Percentiles rank a stretch among this genome's conserved stretches.
Conservation (phyloP, 30 jellyfish, hydroid and myxozoan genomes). For the Aurelia aurita complex sp. Pacific region DNA sequence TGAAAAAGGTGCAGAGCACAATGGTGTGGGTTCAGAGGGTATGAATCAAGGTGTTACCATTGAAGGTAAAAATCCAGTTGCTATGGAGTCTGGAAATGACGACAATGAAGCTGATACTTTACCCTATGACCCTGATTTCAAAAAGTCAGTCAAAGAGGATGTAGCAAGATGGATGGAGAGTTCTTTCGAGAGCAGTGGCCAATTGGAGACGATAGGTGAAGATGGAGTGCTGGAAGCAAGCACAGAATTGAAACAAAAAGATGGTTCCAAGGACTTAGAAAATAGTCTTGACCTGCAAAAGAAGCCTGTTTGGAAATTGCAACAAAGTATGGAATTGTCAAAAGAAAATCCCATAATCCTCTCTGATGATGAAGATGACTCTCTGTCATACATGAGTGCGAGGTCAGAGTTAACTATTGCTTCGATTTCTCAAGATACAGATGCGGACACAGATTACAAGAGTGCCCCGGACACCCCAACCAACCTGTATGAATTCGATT, state of each 20-base stretch:
- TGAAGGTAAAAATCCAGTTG: not conserved
- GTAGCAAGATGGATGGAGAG: conserved; percentile 60
- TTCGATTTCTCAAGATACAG: conserved; percentile 34
- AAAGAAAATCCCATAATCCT: conserved; percentile 64
- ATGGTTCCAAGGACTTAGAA: not conserved
- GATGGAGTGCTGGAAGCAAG: too few relatives aligned
- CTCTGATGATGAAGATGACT: conserved; percentile 73
- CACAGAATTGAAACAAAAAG: too few relatives aligned
- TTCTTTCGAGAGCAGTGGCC: conserved; percentile 18
- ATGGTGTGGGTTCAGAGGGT: too few relatives aligned
- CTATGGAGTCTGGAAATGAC: not conserved
- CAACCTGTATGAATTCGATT: conserved; percentile 22
- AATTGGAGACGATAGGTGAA: not conserved
- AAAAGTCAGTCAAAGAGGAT: conserved; percentile 27
- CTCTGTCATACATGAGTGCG: conserved; percentile 86
- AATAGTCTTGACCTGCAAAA: not conserved
- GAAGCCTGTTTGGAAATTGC: conserved; percentile 7
- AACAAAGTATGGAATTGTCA: conserved; percentile 72
- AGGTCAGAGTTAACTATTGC: conserved; percentile 82
- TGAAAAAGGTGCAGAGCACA: too few relatives aligned
- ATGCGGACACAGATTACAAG: conserved; percentile 54
- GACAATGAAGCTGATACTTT: conserved; percentile 24
- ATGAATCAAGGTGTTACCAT: not conserved
- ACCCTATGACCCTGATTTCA: conserved; percentile 8
- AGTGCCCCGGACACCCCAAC: conserved; percentile 79